A percentile compares a stretch with the other conserved stretches of the same genome.
These are phyloP conservation scores for Mamestra brassicae DNA, from an alignment of 2,888 invertebrate genomes.

Conservation along the genomic window DNA sequence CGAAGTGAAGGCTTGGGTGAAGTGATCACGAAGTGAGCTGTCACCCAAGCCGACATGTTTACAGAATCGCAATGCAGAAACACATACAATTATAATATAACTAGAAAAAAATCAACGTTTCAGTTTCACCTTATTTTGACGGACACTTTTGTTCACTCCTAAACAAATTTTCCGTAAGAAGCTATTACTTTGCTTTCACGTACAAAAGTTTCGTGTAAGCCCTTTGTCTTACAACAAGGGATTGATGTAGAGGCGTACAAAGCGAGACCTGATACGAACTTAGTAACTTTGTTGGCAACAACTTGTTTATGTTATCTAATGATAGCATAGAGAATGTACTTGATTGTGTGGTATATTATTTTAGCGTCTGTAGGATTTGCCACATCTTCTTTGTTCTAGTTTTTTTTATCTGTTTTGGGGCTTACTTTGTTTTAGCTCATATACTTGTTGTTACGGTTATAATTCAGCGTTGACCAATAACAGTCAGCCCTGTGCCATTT, in stretches of 20 bases:
- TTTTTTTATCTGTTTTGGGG: not conserved
- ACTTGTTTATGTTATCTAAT: constrained; percentile 45
- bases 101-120: not conserved
- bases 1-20: no score
- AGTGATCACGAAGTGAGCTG: no score
- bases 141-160: not conserved
- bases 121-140: not conserved
- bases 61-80: no score
- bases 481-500: no score
- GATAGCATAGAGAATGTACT: constrained; percentile 32
- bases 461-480: no score
- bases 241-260: constrained; percentile 44
- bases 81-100: no score
- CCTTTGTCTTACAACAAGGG: constrained; percentile 48
- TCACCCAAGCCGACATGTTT: no score
- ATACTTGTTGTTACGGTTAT: no score
- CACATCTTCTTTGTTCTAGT: not conserved
- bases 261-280: constrained; percentile 49
- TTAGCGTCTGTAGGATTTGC: not conserved
- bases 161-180: constrained; percentile 21
- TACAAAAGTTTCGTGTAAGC: constrained; percentile 56
- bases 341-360: not conserved
- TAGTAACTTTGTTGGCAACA: constrained; percentile 45
- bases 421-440: not conserved
- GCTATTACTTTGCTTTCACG: constrained; percentile 43